phyloP scores from a whole-genome alignment of 92 coral and sea anemone species.

The Porites cylindrica region DNA sequence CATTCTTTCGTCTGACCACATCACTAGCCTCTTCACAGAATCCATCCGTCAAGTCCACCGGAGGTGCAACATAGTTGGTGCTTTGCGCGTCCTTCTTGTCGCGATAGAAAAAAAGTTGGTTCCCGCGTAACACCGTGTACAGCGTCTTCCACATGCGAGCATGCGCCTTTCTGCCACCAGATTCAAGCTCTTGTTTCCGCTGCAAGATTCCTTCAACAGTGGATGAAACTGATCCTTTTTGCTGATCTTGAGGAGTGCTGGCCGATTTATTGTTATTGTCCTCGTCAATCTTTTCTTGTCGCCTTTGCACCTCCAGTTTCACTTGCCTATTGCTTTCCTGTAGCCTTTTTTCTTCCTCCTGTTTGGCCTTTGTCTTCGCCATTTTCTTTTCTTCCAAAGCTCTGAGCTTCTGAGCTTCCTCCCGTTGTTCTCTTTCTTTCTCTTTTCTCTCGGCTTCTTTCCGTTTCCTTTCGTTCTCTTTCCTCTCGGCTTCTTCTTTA shows the following conservation, averaged over 20 bases:
- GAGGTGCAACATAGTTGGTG: constrained; percentile 71
- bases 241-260: constrained; percentile 48
- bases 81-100: constrained; percentile 73
- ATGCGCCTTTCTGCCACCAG: constrained; percentile 74
- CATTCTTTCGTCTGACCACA: constrained; percentile 59
- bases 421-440: constrained; percentile 28
- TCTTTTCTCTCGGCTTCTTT: constrained; percentile 35
- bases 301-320: constrained; percentile 10
- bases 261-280: constrained; percentile 30
- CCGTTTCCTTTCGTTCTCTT: constrained; percentile 7
- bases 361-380: constrained; percentile 40
- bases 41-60: constrained; percentile 73
- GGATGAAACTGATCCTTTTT: constrained; percentile 40
- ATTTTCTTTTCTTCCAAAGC: constrained; percentile 35
- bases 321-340: constrained; percentile 32
- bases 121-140: constrained; percentile 78
- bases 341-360: constrained; percentile 42
- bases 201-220: constrained; percentile 84
- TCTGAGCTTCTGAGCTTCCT: constrained; percentile 34
- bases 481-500: constrained; percentile 39
- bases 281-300: constrained; percentile 17
- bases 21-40: constrained; percentile 72
- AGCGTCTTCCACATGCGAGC: constrained; percentile 90
- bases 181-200: constrained; percentile 86
- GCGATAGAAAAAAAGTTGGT: constrained; percentile 73